A percentile compares a stretch with the other conserved stretches of the same genome.
These are phyloP conservation scores for Anguilla japonica DNA, from an alignment of 2,113 vertebrate species.

Conservation along the genomic window DNA sequence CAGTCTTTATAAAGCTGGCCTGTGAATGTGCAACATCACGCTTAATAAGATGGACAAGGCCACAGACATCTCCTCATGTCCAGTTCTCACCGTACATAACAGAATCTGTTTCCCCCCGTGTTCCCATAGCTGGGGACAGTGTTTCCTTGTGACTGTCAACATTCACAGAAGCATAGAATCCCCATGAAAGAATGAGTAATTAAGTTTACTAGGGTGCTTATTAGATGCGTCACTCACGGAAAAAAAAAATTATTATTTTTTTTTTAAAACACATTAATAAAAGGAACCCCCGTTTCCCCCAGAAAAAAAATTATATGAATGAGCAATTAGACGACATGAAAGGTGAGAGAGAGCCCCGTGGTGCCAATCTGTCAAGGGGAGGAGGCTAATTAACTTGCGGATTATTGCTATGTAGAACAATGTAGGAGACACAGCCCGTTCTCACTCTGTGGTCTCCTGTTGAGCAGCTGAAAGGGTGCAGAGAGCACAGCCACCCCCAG, in stretches of 20 bases:
- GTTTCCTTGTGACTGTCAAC: background rate
- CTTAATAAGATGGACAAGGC: background rate
- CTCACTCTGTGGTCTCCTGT: background rate
- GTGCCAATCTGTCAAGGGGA: constrained; percentile 22
- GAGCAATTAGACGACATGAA: constrained; percentile 9
- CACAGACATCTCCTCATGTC: background rate
- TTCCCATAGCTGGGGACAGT: background rate
- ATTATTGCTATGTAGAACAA: constrained; percentile 1
- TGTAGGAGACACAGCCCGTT: constrained; percentile 10
- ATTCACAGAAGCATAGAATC: background rate
- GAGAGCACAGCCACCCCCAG: background rate
- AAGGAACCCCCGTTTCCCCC: constrained; percentile 3
- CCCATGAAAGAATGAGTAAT: constrained; percentile 3
- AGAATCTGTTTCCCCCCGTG: background rate
- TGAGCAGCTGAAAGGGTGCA: background rate
- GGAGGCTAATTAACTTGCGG: constrained; percentile 26
- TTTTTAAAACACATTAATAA: background rate
- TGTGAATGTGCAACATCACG: background rate
- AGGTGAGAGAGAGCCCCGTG: constrained; percentile 14
- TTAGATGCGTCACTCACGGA: background rate
- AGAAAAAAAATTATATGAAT: background rate
- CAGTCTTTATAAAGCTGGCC: background rate
- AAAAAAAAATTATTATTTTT: background rate
- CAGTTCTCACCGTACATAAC: background rate
- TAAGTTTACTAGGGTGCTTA: background rate